A percentile compares a stretch with the other conserved stretches of the same genome.
phyloP scores from a whole-genome alignment of 2,797 vertebrate genomes.

The Trachurus trachurus region DNA sequence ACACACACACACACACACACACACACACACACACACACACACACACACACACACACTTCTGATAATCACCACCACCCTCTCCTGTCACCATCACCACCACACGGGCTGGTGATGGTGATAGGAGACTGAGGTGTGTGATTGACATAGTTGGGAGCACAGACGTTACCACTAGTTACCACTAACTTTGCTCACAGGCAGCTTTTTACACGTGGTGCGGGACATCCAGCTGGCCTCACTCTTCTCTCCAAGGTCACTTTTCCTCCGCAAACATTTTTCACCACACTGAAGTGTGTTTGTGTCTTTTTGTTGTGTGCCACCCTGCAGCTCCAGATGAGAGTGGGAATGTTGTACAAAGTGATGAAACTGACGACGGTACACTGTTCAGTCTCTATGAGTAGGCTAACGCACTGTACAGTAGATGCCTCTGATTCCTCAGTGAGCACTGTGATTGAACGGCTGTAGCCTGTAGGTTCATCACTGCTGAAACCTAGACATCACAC shows the following conservation, averaged over 20 bases:
- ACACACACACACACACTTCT: not conserved
- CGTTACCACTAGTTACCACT: constrained; percentile 64
- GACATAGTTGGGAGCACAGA: constrained; percentile 27
- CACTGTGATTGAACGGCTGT: constrained; percentile 43
- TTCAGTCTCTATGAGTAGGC: constrained; percentile 38
- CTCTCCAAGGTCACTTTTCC: constrained; percentile 20
- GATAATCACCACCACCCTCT: constrained; percentile 34
- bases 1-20: constrained; percentile 33
- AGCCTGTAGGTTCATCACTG: constrained; percentile 11
- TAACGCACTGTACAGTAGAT: constrained; percentile 63
- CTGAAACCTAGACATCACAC: not conserved
- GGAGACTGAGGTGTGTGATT: constrained; percentile 15
- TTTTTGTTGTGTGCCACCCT: constrained; percentile 75
- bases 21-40: constrained; percentile 29
- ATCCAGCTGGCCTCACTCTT: constrained; percentile 29
- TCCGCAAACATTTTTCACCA: constrained; percentile 26
- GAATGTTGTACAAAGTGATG: constrained; percentile 73
- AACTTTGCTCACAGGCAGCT: constrained; percentile 61
- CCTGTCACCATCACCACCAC: constrained; percentile 60
- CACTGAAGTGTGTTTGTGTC: constrained; percentile 66
- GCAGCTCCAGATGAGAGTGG: constrained; percentile 77
- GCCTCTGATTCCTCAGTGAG: constrained; percentile 38
- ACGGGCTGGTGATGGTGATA: constrained; percentile 64
- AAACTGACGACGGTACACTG: constrained; percentile 74
- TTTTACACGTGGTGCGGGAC: constrained; percentile 48